Percentiles rank a stretch among this genome's conserved stretches.
Conservation (phyloP, 2,113 vertebrate genomes). For the Butastur rufipennis region DNA sequence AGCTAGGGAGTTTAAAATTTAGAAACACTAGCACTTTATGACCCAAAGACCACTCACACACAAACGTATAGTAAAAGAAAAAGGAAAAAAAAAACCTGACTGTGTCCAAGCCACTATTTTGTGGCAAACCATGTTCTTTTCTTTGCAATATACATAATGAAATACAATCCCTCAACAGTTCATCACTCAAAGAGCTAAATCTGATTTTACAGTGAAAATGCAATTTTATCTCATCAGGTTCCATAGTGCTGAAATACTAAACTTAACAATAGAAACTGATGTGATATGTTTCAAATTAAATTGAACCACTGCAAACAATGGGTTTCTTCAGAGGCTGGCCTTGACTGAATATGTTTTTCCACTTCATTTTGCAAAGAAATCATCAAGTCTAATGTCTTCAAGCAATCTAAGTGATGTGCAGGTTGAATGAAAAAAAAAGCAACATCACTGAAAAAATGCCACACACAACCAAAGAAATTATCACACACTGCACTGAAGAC, state of each 20-base stretch:
- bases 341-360: conserved; percentile 50
- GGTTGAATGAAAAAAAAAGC: conserved; percentile 17
- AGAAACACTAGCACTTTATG: background rate
- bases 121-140: conserved; percentile 1
- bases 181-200: conserved; percentile 53
- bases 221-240: conserved; percentile 53
- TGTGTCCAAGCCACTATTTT: background rate
- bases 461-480: background rate
- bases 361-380: conserved; percentile 57
- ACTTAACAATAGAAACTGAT: conserved; percentile 45
- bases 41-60: background rate
- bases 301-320: conserved; percentile 48
- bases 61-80: background rate
- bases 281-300: conserved; percentile 53
- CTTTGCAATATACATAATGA: conserved; percentile 6
- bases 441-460: background rate
- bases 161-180: conserved; percentile 33
- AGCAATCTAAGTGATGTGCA: conserved; percentile 2
- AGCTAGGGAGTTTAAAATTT: background rate
- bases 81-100: background rate
- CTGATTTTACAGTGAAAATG: conserved; percentile 47
- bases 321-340: background rate
- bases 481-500: background rate
- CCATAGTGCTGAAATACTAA: conserved; percentile 18
- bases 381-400: conserved; percentile 39